Base-by-base conservation (phyloP, 23 tunicate genomes). In the Botrylloides violaceus region DNA sequence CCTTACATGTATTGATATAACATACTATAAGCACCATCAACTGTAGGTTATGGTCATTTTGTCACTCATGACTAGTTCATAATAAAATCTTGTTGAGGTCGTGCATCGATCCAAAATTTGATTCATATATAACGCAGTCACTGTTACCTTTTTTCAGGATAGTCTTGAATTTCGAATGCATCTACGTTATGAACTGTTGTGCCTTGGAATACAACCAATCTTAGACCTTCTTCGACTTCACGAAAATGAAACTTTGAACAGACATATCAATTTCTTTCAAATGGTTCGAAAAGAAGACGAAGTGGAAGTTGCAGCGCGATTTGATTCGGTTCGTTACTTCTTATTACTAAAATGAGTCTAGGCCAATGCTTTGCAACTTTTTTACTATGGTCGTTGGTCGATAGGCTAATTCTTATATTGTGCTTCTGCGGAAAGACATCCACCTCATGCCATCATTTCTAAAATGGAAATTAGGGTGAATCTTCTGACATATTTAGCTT, bases 151-250 rank as follows among this genome's bases (percentile, higher is more conserved):
- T 55, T 36, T 47, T 79, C 76, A 85, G 88, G 95, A 81, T 36
- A 92, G 77, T 61, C 74, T 93, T 12, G 98, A 93, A 71, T 93
- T 93, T 71, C 84, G 98, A 20, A 74, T 85, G 49, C 98, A 93
- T 73, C 79, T 93, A 3, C 94, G 98, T 2, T 93, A 93, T 62
- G 98, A 93, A 36, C 80, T 93, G 25, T 80, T 93, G 12, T 59
- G 85, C 33, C 89, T 93, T 18, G 98, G 98, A 4, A 86, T 93
- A 68, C 92, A 85, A 56, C 98, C 95, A 37, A 66, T 93, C 68
- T 65, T 86, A 77, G 88, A 76, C 32, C 64, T 75, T 61, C 78
- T 93, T 0, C 66, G 87, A 4, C 53, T 53, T 61, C 92, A 85
- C 66, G 98, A 93, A 61, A 86, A 86, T 59, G 98, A 85, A 6